Evolutionary conservation across 2,113 vertebrate genomes (phyloP).

Genomic region (Coptodon rendalli): DNA sequence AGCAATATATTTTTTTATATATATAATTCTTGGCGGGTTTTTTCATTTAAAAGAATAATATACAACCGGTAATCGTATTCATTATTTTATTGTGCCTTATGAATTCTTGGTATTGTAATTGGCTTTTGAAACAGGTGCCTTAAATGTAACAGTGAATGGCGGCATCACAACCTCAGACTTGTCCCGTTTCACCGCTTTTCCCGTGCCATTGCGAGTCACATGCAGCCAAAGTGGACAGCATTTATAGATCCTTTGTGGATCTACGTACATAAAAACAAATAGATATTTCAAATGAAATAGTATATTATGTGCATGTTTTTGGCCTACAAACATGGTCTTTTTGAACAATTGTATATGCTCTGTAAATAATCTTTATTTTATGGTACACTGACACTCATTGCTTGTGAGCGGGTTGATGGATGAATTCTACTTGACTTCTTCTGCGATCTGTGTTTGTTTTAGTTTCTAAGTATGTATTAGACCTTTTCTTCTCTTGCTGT

Average conservation of each 20-base stretch:
- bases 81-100: constrained; percentile 21
- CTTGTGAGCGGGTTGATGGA: constrained; percentile 31
- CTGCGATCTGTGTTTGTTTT: constrained; percentile 52
- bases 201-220: constrained; percentile 3
- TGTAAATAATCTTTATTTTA: constrained; percentile 76
- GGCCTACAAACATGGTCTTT: constrained; percentile 67
- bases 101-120: background rate
- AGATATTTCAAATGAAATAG: constrained; percentile 77
- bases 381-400: constrained; percentile 55
- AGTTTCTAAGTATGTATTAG: constrained; percentile 47
- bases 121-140: constrained; percentile 6
- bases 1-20: background rate
- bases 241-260: constrained; percentile 73
- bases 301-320: constrained; percentile 71
- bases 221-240: constrained; percentile 67
- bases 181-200: background rate
- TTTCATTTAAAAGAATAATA: background rate
- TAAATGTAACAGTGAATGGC: background rate
- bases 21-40: background rate
- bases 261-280: constrained; percentile 56
- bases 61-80: background rate
- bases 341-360: constrained; percentile 75
- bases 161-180: background rate
- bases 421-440: constrained; percentile 37
- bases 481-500: constrained; percentile 42